A percentile compares a stretch with the other conserved stretches of the same genome.
These are phyloP conservation scores for Gymnoscelis rufifasciata DNA, from an alignment of 2,888 invertebrate species.

Conservation along the genomic window DNA sequence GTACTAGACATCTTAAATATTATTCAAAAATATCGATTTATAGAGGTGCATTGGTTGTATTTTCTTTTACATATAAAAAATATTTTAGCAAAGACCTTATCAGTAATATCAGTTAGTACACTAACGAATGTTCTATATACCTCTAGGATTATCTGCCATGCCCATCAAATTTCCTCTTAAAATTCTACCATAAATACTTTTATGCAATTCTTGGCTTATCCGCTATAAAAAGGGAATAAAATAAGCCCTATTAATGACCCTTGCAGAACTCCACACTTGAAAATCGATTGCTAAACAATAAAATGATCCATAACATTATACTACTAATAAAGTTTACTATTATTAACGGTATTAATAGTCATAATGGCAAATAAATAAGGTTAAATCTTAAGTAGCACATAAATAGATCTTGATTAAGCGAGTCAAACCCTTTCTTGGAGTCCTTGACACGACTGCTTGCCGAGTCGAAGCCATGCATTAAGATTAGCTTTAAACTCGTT, in stretches of 20 bases:
- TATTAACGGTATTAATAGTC: neutral
- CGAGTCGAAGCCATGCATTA: constrained; percentile 29
- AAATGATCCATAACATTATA: neutral
- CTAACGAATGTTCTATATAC: too few species aligned
- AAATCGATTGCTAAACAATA: neutral
- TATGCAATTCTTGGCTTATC: too few species aligned
- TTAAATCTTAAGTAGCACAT: constrained; percentile 14
- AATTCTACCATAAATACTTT: too few species aligned
- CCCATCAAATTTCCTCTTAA: too few species aligned
- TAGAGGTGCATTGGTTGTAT: too few species aligned
- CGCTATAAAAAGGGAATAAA: neutral
- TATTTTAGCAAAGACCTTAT: too few species aligned
- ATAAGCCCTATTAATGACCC: neutral
- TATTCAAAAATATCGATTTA: too few species aligned
- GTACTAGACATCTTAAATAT: too few species aligned
- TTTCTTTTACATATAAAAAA: too few species aligned
- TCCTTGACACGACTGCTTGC: constrained; percentile 41
- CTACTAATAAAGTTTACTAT: neutral
- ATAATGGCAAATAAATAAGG: constrained; percentile 2
- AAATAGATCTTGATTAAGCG: constrained; percentile 30
- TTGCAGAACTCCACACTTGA: neutral
- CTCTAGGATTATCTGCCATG: too few species aligned
- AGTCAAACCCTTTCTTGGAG: constrained; percentile 40
- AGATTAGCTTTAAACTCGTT: constrained; percentile 14
- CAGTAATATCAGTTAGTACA: too few species aligned